These are phyloP conservation scores for Pagetopsis macropterus DNA, from an alignment of 2,797 vertebrate genomes.

Conservation along the genomic window DNA sequence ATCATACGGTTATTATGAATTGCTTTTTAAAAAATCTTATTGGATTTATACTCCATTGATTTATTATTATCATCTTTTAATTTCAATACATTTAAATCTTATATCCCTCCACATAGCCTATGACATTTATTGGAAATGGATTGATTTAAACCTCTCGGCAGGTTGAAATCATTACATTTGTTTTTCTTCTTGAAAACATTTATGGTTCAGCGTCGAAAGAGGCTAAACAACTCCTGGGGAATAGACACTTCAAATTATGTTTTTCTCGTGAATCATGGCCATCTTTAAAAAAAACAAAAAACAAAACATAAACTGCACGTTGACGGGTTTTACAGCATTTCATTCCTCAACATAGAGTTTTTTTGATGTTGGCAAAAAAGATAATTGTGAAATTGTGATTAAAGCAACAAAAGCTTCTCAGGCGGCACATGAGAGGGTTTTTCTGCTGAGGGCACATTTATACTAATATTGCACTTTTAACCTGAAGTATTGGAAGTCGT, in stretches of 20 bases:
- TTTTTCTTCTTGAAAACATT: background rate
- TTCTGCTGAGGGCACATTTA: constrained; percentile 9
- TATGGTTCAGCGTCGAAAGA: constrained; percentile 1
- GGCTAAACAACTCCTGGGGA: background rate
- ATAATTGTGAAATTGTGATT: background rate
- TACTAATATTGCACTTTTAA: constrained; percentile 4
- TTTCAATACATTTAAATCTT: background rate
- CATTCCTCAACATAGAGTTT: background rate
- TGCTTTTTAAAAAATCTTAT: background rate
- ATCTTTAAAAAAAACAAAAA: background rate
- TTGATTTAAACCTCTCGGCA: background rate
- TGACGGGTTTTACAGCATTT: background rate
- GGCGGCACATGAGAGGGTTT: background rate
- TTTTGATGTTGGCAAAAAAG: background rate
- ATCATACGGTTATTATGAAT: background rate
- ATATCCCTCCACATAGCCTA: background rate
- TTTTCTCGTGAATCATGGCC: background rate
- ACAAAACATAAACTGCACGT: background rate
- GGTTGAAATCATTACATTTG: background rate
- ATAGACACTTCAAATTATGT: background rate
- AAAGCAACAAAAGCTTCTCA: constrained; percentile 2
- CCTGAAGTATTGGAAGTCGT: background rate
- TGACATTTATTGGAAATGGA: background rate
- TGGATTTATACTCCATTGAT: too few relatives aligned
- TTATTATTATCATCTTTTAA: background rate